phyloP scores from a whole-genome alignment of 2,113 vertebrate species.

The Leptocoma aspasia region DNA sequence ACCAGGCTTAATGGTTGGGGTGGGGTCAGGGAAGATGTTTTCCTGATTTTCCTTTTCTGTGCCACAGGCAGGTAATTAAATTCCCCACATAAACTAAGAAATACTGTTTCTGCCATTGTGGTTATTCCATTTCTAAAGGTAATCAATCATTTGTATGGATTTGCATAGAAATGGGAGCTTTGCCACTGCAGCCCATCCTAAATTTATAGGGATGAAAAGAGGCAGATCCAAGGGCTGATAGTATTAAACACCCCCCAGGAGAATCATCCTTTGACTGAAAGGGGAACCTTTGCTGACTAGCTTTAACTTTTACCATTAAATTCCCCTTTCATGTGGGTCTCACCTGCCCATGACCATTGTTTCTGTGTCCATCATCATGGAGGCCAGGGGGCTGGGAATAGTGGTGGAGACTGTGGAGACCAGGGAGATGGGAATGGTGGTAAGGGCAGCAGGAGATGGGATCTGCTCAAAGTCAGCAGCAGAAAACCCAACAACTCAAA shows the following conservation, averaged over 20 bases:
- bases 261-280: neutral
- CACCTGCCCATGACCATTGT: neutral
- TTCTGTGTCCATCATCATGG: neutral
- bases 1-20: neutral
- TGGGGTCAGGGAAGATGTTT: neutral
- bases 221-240: neutral
- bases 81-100: neutral
- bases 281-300: neutral
- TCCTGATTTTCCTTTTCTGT: neutral
- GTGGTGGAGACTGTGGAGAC: neutral
- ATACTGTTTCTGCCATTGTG: neutral
- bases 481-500: neutral
- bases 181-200: neutral
- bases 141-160: neutral
- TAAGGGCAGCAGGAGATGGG: neutral
- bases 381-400: neutral
- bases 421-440: neutral
- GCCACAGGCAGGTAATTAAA: neutral
- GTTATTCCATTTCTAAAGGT: neutral
- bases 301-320: neutral
- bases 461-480: neutral
- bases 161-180: neutral
- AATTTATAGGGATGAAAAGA: neutral
- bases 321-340: neutral
- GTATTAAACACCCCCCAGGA: neutral